Conservation (phyloP, 2,113 vertebrate genomes). For the mouse (Mus musculus) region DNA sequence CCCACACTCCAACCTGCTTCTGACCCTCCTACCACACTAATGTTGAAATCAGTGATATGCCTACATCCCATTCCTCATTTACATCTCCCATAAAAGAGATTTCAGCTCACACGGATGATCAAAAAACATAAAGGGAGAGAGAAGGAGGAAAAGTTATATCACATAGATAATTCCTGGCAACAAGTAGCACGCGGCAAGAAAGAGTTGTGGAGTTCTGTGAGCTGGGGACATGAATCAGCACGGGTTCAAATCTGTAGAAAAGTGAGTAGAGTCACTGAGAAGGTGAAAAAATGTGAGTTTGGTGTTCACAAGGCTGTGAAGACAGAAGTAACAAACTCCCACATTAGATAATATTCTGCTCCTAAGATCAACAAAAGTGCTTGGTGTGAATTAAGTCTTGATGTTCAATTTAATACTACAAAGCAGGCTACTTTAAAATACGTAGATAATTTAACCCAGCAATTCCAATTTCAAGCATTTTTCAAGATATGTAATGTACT, state of each 20-base stretch:
- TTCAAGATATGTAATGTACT: neutral
- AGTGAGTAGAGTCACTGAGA: neutral
- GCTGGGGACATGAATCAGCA: neutral
- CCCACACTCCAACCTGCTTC: neutral
- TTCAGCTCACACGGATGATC: neutral
- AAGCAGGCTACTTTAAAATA: conserved; percentile 60
- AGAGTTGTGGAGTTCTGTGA: neutral
- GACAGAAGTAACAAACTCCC: neutral
- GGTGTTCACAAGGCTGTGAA: neutral
- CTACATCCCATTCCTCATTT: neutral
- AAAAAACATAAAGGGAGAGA: neutral
- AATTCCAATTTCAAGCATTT: conserved; percentile 37
- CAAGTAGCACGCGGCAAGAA: neutral
- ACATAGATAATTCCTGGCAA: neutral
- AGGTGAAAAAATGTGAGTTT: rapidly evolving
- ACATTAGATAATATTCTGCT: neutral
- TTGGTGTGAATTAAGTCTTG: conserved; percentile 38
- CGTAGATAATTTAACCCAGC: conserved; percentile 35
- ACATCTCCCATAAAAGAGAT: no score
- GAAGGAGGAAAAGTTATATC: neutral
- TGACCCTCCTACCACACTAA: neutral
- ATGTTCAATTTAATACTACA: neutral
- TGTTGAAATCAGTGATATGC: neutral
- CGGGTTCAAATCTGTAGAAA: neutral
- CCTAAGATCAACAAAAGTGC: neutral